These are phyloP conservation scores for Teleogryllus oceanicus DNA, from an alignment of 2,888 invertebrate genomes.

Conservation along the genomic window DNA sequence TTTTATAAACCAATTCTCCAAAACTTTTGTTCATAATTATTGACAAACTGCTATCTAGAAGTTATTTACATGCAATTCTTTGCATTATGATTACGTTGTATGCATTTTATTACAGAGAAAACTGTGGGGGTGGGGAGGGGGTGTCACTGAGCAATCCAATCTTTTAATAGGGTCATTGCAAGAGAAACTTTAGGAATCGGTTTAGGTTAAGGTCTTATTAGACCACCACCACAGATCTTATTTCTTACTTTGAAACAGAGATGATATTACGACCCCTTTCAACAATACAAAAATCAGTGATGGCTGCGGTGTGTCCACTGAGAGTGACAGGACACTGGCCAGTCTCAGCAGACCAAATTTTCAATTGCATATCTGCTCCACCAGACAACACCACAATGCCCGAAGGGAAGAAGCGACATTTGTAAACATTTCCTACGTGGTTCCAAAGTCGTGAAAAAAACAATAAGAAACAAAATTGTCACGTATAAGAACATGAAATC, in stretches of 20 bases:
- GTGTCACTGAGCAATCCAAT: too few relatives aligned
- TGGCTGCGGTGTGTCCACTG: conserved; percentile 62
- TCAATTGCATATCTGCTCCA: conserved; percentile 65
- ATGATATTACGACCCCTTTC: conserved; percentile 67
- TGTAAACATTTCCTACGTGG: conserved; percentile 65
- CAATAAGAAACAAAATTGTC: background rate
- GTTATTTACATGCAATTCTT: too few relatives aligned
- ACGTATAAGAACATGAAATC: background rate
- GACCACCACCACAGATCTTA: too few relatives aligned
- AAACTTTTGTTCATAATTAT: too few relatives aligned
- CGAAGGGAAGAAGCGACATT: conserved; percentile 67
- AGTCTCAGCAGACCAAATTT: conserved; percentile 67
- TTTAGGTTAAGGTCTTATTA: too few relatives aligned
- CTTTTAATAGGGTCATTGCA: background rate
- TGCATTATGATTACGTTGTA: too few relatives aligned
- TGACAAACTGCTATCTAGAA: too few relatives aligned
- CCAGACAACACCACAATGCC: conserved; percentile 64
- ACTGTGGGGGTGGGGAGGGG: too few relatives aligned
- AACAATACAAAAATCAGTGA: conserved; percentile 61
- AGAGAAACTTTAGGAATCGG: background rate
- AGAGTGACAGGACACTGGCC: conserved; percentile 65
- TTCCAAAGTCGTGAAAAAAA: conserved; percentile 49
- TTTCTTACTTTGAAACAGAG: conserved; percentile 60
- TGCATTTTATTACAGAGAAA: too few relatives aligned
- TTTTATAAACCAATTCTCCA: too few relatives aligned